phyloP scores from a whole-genome alignment of 35 echinoderm and acorn worm species.

The Stichopus chloronotus region DNA sequence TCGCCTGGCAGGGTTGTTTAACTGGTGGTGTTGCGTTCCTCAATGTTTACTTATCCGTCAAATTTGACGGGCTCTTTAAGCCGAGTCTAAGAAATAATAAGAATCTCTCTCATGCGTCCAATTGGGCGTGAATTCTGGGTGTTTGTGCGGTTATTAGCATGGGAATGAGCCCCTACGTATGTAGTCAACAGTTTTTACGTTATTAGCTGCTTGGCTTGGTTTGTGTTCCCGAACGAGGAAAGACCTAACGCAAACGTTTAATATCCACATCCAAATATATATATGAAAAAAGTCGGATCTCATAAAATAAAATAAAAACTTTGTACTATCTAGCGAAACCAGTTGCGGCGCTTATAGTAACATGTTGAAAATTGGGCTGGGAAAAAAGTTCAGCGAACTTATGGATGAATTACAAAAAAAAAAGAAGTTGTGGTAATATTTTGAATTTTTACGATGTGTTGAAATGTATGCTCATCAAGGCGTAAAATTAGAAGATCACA shows the following conservation, averaged over 20 bases:
- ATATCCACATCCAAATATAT: background rate
- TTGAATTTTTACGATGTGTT: slow-evolving; percentile 25
- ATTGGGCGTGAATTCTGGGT: slow-evolving; percentile 23
- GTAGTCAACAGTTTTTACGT: slow-evolving; percentile 15
- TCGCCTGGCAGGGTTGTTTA: background rate
- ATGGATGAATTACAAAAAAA: background rate
- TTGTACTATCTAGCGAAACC: background rate
- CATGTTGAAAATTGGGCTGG: background rate
- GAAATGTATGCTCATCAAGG: background rate
- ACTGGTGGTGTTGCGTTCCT: background rate
- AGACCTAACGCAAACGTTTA: background rate
- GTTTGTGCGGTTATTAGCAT: slow-evolving; percentile 14
- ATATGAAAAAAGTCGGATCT: background rate
- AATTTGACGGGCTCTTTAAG: slow-evolving; percentile 23
- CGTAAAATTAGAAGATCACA: slow-evolving; percentile 10
- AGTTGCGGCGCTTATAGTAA: background rate
- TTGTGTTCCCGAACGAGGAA: background rate
- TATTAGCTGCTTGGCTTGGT: slow-evolving; percentile 11
- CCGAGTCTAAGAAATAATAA: background rate
- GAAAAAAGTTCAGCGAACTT: slow-evolving; percentile 7
- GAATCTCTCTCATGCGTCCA: background rate
- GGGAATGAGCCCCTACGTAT: background rate
- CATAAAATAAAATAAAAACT: background rate
- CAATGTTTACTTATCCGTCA: slow-evolving; percentile 7
- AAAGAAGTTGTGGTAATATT: background rate